Conservation (phyloP, 1,140 invertebrate species). For the Eriosoma lanigerum region DNA sequence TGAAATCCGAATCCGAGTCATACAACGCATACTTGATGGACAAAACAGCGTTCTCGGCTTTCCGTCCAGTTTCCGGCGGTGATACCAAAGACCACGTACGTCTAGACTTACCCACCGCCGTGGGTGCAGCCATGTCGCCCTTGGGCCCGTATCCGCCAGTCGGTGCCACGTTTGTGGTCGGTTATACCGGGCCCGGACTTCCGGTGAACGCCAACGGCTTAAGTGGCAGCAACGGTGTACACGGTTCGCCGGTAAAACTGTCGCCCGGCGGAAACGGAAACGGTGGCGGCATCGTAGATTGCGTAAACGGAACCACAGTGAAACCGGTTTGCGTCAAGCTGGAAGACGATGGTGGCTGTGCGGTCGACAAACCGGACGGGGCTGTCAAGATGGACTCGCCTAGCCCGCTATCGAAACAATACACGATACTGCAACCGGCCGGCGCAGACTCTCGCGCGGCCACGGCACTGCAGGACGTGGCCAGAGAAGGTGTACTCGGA, state of each 20-base stretch:
- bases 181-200: constrained; percentile 60
- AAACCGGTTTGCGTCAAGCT: constrained; percentile 36
- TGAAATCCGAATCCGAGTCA: constrained; percentile 60
- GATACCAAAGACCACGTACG: constrained; percentile 57
- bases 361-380: constrained; percentile 40
- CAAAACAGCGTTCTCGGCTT: constrained; percentile 66
- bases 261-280: constrained; percentile 53
- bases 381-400: constrained; percentile 59
- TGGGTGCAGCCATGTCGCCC: constrained; percentile 59
- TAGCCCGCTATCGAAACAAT: constrained; percentile 68
- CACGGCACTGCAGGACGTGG: constrained; percentile 73
- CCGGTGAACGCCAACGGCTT: constrained; percentile 57
- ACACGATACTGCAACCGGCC: constrained; percentile 80
- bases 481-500: constrained; percentile 67
- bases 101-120: constrained; percentile 57
- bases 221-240: constrained; percentile 57
- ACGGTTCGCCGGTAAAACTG: constrained; percentile 57
- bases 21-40: constrained; percentile 37
- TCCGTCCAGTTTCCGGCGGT: constrained; percentile 65
- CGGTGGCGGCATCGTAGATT: background rate
- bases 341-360: constrained; percentile 32
- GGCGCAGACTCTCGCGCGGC: constrained; percentile 73
- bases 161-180: constrained; percentile 67
- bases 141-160: constrained; percentile 65
- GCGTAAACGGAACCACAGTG: background rate